Evolutionary conservation across 2,797 vertebrate species (phyloP).

Genomic region (Sciurus vulgaris): DNA sequence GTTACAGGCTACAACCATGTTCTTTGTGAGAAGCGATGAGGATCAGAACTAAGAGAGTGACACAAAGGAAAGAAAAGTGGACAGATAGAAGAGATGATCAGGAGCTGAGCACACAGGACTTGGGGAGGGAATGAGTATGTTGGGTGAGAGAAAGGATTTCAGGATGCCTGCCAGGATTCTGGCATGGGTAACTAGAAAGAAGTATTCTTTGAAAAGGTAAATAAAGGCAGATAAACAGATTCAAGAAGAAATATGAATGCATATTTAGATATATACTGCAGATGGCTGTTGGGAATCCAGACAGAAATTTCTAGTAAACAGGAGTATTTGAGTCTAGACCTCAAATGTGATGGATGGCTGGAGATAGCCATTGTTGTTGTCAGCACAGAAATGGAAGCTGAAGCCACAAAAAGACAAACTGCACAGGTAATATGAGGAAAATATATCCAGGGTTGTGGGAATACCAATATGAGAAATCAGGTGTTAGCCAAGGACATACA

Average conservation of each 20-base stretch:
- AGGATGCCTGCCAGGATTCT: not conserved
- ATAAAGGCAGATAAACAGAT: conserved; percentile 1
- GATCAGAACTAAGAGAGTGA: not conserved
- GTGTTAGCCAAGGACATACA: not conserved
- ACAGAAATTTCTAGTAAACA: conserved; percentile 1
- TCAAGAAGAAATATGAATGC: conserved; percentile 21
- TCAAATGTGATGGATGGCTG: not conserved
- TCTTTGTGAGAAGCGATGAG: not conserved
- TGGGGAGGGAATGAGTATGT: not conserved
- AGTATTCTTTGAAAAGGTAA: not conserved
- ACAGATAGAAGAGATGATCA: not conserved
- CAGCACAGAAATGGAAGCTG: not conserved
- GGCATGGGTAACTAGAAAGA: not conserved
- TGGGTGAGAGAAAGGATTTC: not conserved
- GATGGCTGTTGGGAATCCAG: not conserved
- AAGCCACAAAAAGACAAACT: not conserved
- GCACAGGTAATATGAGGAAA: not conserved
- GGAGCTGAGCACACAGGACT: not conserved
- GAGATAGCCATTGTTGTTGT: not conserved
- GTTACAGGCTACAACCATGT: not conserved
- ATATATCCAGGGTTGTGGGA: not conserved
- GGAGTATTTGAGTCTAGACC: conserved; percentile 13
- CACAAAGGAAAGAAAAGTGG: not conserved
- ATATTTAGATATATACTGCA: not conserved
- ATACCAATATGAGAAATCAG: not conserved